phyloP scores from a whole-genome alignment of 2,113 vertebrate genomes.

The Asarcornis scutulata region DNA sequence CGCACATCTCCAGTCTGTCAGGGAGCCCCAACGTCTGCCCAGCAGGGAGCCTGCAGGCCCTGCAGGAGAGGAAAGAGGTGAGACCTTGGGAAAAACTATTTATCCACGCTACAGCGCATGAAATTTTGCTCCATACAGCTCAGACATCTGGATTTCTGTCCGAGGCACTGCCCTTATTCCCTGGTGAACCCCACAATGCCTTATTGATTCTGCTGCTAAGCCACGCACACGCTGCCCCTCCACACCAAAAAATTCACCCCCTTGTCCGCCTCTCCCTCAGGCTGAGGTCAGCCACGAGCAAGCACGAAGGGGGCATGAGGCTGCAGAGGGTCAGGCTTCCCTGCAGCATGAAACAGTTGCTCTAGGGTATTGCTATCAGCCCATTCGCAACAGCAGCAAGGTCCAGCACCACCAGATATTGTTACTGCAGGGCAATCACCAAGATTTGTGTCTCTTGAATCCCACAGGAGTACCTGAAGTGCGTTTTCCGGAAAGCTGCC shows the following conservation, averaged over 20 bases:
- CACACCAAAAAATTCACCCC: neutral
- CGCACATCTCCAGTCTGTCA: neutral
- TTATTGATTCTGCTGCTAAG: neutral
- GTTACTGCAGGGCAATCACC: accelerated
- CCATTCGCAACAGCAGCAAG: accelerated
- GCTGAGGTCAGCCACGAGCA: neutral
- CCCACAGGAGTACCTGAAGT: neutral
- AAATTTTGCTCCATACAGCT: neutral
- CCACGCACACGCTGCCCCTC: accelerated
- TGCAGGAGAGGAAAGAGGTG: neutral
- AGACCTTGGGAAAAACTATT: neutral
- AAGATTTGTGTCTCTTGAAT: neutral
- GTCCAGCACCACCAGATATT: accelerated
- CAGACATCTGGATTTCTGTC: neutral
- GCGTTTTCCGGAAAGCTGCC: neutral
- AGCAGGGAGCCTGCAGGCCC: accelerated
- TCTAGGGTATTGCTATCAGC: neutral
- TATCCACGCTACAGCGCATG: accelerated
- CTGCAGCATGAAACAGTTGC: neutral
- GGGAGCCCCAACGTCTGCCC: accelerated
- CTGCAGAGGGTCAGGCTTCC: neutral
- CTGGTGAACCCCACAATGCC: neutral
- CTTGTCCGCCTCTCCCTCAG: neutral
- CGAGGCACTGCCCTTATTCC: neutral
- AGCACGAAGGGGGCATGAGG: neutral